Evolutionary conservation across 2,888 invertebrate species (phyloP).

Genomic region (Brassicogethes aeneus): DNA sequence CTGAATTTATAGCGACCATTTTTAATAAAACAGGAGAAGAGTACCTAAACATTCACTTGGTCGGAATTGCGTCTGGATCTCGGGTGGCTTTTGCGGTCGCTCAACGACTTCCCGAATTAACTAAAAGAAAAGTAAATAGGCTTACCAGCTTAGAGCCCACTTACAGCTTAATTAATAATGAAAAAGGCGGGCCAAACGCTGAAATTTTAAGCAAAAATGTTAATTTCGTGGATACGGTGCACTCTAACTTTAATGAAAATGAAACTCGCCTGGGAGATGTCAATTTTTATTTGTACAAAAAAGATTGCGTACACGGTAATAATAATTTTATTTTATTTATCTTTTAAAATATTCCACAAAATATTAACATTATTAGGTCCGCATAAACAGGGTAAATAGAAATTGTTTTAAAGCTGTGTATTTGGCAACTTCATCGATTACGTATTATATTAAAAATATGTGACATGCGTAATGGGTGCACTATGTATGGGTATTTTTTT

Average conservation of each 20-base stretch:
- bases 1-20: slow-evolving; percentile 15
- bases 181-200: slow-evolving; percentile 4
- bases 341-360: too few relatives aligned
- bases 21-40: slow-evolving; percentile 16
- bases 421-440: too few relatives aligned
- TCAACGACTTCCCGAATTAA: slow-evolving; percentile 9
- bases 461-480: too few relatives aligned
- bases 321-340: too few relatives aligned
- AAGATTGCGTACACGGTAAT: neutral
- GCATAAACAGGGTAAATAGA: too few relatives aligned
- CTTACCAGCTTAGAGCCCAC: slow-evolving; percentile 18
- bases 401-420: too few relatives aligned
- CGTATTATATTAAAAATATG: too few relatives aligned
- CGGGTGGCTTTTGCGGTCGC: slow-evolving; percentile 11
- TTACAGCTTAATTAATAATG: slow-evolving; percentile 13
- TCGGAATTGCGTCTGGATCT: slow-evolving; percentile 14
- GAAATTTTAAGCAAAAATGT: slow-evolving; percentile 9
- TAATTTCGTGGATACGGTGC: slow-evolving; percentile 19
- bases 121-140: slow-evolving; percentile 17
- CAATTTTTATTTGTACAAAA: slow-evolving; percentile 17
- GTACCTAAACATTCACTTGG: slow-evolving; percentile 19
- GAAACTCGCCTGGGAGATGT: slow-evolving; percentile 12
- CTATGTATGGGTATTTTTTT: too few relatives aligned
- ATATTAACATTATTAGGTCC: too few relatives aligned
- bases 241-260: slow-evolving; percentile 9